phyloP scores from a whole-genome alignment of 2,888 invertebrate genomes.

The Coelinius sp. region DNA sequence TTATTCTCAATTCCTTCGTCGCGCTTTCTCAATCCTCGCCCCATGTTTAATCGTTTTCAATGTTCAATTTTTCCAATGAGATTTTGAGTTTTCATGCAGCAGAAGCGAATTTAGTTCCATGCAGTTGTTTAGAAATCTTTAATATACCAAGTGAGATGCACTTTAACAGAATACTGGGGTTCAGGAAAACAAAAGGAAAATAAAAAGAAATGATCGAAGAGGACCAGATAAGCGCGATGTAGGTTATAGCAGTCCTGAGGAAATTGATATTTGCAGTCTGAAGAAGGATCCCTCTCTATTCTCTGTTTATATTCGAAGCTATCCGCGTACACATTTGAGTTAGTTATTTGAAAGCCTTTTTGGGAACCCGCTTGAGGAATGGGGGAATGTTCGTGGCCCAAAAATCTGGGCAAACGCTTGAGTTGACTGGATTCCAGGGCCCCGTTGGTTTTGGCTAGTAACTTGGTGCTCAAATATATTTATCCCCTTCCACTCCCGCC shows the following conservation, averaged over 20 bases:
- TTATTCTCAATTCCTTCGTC: background rate
- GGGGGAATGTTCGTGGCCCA: conserved; percentile 44
- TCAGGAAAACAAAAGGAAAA: background rate
- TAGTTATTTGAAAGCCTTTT: conserved; percentile 7
- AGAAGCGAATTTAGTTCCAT: background rate
- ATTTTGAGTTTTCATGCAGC: background rate
- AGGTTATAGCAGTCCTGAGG: background rate
- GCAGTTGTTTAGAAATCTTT: background rate
- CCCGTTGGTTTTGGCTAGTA: conserved; percentile 59
- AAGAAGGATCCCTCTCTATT: background rate
- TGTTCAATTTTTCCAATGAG: background rate
- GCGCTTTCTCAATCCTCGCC: conserved; percentile 19
- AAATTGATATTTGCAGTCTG: background rate
- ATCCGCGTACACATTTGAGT: background rate
- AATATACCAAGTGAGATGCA: background rate
- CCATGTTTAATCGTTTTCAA: background rate
- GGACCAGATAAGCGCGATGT: background rate
- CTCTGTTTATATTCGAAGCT: background rate
- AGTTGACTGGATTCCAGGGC: conserved; percentile 63
- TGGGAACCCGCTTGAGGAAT: conserved; percentile 2
- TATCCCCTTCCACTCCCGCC: background rate
- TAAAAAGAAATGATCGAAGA: background rate
- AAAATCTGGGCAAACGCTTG: conserved; percentile 61
- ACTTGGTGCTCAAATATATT: background rate
- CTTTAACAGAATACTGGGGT: background rate